Base-by-base conservation (phyloP, 2,113 vertebrate species). In the Dissostichus mawsoni region DNA sequence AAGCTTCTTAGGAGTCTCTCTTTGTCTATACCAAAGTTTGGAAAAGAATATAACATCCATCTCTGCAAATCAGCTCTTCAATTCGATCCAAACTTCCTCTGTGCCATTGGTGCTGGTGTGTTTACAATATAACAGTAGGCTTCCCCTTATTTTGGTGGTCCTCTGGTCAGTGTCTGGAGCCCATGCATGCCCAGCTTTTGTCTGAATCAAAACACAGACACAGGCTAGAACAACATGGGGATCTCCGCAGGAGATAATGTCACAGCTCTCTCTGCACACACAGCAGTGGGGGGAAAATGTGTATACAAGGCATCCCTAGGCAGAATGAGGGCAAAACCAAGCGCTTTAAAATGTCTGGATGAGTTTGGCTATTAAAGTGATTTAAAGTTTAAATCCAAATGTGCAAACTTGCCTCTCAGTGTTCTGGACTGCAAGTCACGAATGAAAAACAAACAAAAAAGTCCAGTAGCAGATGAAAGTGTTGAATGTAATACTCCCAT, bases 141-240 rank as follows among this genome's bases (percentile, higher is more conserved):
- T 75, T 80, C 67, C 36, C 71, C 74, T 89, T 90, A 87, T 92
- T 92, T 89, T 89, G 86, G 88, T 87, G 82, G 87, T 87, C 87
- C 90, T 84, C 88, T 78, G 59, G 82, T 90, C 84, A 83, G 75
- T 86, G 89, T 94, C 90, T 88, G 88, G 83, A 91, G 76, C 84
- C 88, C 70, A 65, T 87, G 91, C 88, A 85, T 85, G 88, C 79
- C 80, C 85, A 76, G 88, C 88, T 85, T 93, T 92, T 93, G 90
- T 94, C 85, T 61, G 63, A 94, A 93, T 94, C 90, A 93, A 95
- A 95, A 94, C 91, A 94, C 93, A 94, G 92, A 93, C 92, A 91
- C 83, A 70, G 85, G 72, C 91, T 90, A 90, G 80, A 92, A 88
- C 81, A 94, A 94, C 93, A 93, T 8, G 58, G 87, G 81, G 90